Evolutionary conservation across 2,888 invertebrate species (phyloP), one percentile per base, ranked within the genome.

Genomic region (Adela reaumurella): DNA sequence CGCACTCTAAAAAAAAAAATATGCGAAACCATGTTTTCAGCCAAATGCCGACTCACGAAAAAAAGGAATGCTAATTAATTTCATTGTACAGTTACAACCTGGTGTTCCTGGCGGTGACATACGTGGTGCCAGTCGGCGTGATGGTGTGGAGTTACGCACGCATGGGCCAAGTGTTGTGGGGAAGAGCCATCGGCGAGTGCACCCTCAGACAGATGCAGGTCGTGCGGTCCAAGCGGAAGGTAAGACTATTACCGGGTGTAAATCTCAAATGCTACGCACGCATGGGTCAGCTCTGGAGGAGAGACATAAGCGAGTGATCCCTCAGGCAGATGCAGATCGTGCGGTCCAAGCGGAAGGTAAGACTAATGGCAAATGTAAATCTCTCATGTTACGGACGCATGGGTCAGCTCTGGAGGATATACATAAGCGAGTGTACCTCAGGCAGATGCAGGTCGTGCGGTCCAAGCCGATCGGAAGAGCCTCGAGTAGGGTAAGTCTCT

Each of bases 341-440:
- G 64, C 84, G 86, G 59, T 88, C 92, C 2, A 94, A 94, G 65
- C 81, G 89, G 67, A 90, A 90, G 85, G 91, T 91, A 62, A 67
- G 68, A 57, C n/a, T n/a, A 28, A 24, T 24, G 8, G n/a, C n/a
- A n/a, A n/a, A n/a, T n/a, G n/a, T n/a, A n/a, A n/a, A n/a, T n/a
- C n/a, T n/a, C n/a, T n/a, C n/a, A n/a, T n/a, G 92, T 50, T 94
- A 94, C 62, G 83, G 86, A 0, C 73, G 83, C 10, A 93, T 94
- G 86, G 91, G 92, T n/a, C 81, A 85, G 19, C 74, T 93, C 1
- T 89, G 91, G 84, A 92, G 92, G 1, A 81, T 87, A 43, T 88
- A 90, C 2, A 94, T 94, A 47, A 94, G 94, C 1, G 94, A 94
- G 67, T 85, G 88, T 92, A 92, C 0, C 89, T 91, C 56, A 83